phyloP scores from a whole-genome alignment of 2,888 invertebrate species.

The Drosophila gaucha region DNA sequence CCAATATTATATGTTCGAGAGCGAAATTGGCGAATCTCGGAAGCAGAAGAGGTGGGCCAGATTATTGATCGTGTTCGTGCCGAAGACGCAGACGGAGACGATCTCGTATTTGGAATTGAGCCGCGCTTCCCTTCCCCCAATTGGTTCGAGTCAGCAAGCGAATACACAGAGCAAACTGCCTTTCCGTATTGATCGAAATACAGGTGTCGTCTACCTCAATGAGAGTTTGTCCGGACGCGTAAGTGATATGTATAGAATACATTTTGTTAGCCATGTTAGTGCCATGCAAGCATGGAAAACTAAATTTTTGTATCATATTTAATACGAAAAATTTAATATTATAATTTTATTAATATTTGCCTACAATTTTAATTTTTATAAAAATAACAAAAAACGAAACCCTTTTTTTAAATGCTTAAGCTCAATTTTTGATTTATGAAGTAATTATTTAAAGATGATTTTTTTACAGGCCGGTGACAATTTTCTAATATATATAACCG shows the following conservation, averaged over 20 bases:
- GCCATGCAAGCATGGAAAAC: too few species aligned
- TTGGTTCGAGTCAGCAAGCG: conserved; percentile 40
- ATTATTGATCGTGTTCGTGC: conserved; percentile 89
- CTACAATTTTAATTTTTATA: too few species aligned
- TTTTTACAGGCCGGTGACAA: conserved; percentile 87
- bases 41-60: conserved; percentile 90
- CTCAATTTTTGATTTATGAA: too few species aligned
- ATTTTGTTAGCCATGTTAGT: too few species aligned
- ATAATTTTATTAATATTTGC: too few species aligned
- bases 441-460: background rate
- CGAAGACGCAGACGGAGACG: conserved; percentile 88
- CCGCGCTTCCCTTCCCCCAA: conserved; percentile 84
- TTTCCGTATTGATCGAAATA: conserved; percentile 90
- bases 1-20: conserved; percentile 89
- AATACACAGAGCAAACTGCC: conserved; percentile 85
- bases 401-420: background rate
- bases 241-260: conserved; percentile 80
- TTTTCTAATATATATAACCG: conserved; percentile 89
- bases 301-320: too few species aligned
- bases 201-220: conserved; percentile 92
- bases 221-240: conserved; percentile 91
- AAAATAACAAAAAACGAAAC: too few species aligned
- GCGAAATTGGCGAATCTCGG: conserved; percentile 91
- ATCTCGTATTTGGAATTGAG: conserved; percentile 89
- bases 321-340: too few species aligned